Conservation (phyloP, 1,140 invertebrate species). For the Gryllus bimaculatus region DNA sequence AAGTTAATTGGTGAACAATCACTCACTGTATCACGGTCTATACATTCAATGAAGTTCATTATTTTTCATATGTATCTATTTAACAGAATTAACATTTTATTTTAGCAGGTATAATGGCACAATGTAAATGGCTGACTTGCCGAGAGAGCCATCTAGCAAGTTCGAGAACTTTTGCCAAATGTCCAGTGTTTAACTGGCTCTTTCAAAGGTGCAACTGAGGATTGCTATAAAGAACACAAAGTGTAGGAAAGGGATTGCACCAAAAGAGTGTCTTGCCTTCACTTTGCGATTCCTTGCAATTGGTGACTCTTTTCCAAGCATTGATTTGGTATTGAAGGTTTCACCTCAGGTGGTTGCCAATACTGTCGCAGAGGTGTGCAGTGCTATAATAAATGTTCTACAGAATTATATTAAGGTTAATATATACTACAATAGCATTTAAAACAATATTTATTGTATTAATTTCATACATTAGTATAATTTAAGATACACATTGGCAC, state of each 20-base stretch:
- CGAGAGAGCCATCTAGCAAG: conserved; percentile 20
- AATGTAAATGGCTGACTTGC: no score
- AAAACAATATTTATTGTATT: background rate
- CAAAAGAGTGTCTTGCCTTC: conserved; percentile 27
- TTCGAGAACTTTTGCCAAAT: conserved; percentile 25
- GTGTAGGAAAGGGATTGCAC: conserved; percentile 23
- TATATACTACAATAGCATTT: background rate
- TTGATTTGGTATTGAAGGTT: conserved; percentile 30
- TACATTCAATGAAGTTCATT: no score
- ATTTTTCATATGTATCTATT: no score
- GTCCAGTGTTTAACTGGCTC: conserved; percentile 23
- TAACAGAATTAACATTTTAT: no score
- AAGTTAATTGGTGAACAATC: no score
- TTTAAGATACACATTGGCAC: background rate
- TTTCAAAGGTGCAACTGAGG: conserved; percentile 10
- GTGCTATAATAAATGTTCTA: conserved; percentile 25
- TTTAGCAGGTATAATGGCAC: no score
- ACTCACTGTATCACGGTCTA: no score
- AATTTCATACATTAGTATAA: background rate
- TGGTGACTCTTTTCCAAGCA: conserved; percentile 28
- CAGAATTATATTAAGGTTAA: conserved; percentile 26
- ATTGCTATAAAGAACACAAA: conserved; percentile 24
- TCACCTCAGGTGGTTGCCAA: conserved; percentile 26
- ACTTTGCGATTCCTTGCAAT: conserved; percentile 29
- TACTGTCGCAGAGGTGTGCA: conserved; percentile 26